Percentiles rank a stretch among this genome's conserved stretches.
phyloP scores from a whole-genome alignment of 2,113 vertebrate genomes.

The Capricornis sumatraensis region DNA sequence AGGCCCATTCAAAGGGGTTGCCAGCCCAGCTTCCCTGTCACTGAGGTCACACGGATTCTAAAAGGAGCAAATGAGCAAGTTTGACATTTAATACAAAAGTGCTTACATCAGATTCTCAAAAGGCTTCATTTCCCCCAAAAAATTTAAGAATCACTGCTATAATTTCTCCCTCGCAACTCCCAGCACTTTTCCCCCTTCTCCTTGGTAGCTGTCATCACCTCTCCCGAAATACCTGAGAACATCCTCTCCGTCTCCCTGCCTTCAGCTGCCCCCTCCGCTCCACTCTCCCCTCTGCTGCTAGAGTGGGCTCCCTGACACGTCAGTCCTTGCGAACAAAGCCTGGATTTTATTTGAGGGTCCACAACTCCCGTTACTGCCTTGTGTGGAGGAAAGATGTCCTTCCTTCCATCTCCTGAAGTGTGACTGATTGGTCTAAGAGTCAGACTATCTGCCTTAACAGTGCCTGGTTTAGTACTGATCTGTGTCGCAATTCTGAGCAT shows the following conservation, averaged over 20 bases:
- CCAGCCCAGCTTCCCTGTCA: background rate
- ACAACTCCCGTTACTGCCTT: background rate
- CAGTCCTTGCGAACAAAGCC: background rate
- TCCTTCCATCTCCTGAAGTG: background rate
- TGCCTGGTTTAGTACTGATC: background rate
- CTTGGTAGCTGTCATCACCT: background rate
- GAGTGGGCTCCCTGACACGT: background rate
- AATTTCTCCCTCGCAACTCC: background rate
- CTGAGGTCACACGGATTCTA: background rate
- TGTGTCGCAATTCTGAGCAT: background rate
- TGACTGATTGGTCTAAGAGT: background rate
- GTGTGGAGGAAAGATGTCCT: background rate
- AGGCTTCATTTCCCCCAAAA: background rate
- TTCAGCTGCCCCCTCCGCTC: fast-evolving
- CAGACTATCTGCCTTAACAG: no score
- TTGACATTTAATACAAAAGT: background rate
- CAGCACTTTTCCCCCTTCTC: background rate
- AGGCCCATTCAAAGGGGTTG: background rate
- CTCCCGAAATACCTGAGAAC: background rate
- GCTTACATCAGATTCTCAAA: background rate
- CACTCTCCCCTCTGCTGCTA: fast-evolving
- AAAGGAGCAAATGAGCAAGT: background rate
- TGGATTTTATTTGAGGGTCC: background rate
- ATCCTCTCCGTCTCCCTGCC: background rate
- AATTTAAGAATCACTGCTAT: background rate